Evolutionary conservation across 1,140 invertebrate genomes (phyloP).

Genomic region (Apis cerana): DNA sequence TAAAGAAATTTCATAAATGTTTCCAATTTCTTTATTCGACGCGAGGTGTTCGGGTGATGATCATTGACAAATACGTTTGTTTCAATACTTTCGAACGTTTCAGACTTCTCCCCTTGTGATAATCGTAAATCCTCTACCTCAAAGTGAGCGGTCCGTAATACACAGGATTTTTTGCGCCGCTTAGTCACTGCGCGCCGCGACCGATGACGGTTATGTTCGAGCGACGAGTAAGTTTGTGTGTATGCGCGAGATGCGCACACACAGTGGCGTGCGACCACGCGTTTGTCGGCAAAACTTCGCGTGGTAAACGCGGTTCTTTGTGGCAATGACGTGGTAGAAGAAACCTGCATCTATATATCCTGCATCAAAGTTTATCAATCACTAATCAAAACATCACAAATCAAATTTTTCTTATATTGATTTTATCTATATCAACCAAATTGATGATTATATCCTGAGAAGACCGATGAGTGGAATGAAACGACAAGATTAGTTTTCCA

Average conservation of each 20-base stretch:
- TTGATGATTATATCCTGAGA: too few relatives aligned
- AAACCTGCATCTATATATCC: conserved; percentile 35
- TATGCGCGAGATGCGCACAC: background rate
- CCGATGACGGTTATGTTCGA: conserved; percentile 48
- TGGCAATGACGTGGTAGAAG: background rate
- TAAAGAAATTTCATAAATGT: background rate
- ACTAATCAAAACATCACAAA: conserved; percentile 9
- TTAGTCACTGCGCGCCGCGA: conserved; percentile 58
- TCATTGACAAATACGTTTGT: conserved; percentile 44
- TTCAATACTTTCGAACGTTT: conserved; percentile 22
- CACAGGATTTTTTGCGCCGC: conserved; percentile 63
- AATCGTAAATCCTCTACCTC: conserved; percentile 7
- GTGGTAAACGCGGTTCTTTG: conserved; percentile 10
- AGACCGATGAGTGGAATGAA: background rate
- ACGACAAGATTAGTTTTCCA: background rate
- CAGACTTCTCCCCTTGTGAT: background rate
- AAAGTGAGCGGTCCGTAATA: conserved; percentile 33
- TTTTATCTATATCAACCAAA: background rate
- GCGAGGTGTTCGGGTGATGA: background rate
- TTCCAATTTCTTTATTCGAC: background rate
- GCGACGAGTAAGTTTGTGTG: background rate
- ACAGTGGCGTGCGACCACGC: background rate
- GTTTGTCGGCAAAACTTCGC: conserved; percentile 28
- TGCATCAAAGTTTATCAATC: conserved; percentile 40
- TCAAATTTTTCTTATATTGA: background rate